A percentile compares a stretch with the other conserved stretches of the same genome.
These are phyloP conservation scores for Sprattus sprattus DNA, from an alignment of 2,113 vertebrate species.

Conservation along the genomic window DNA sequence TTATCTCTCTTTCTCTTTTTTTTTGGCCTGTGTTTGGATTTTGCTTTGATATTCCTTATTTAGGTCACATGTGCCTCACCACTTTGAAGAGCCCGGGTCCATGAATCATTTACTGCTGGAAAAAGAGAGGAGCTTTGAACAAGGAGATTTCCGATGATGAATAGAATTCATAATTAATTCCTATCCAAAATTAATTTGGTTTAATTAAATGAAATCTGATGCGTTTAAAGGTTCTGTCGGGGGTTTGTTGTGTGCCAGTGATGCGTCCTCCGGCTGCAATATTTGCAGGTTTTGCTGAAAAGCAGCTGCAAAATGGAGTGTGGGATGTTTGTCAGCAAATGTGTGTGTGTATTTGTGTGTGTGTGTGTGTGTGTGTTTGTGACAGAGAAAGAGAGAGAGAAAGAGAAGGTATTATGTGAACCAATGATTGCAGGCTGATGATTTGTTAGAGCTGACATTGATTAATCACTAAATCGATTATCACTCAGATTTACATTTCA, in stretches of 20 bases:
- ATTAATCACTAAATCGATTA: constrained; percentile 2
- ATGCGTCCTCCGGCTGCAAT: background rate
- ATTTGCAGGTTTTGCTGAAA: background rate
- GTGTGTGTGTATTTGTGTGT: background rate
- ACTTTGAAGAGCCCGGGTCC: constrained; percentile 55
- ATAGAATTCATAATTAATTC: constrained; percentile 54
- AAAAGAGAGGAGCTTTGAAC: constrained; percentile 51
- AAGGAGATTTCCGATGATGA: constrained; percentile 45
- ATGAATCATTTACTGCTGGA: constrained; percentile 48
- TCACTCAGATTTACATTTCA: background rate
- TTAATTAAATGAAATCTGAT: constrained; percentile 48
- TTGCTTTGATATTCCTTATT: constrained; percentile 65
- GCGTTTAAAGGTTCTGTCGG: constrained; percentile 31
- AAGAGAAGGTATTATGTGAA: background rate
- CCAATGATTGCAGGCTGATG: background rate
- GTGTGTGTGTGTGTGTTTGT: background rate
- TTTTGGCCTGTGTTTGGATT: constrained; percentile 45
- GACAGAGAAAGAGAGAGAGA: background rate
- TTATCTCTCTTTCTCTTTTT: constrained; percentile 38
- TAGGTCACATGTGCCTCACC: constrained; percentile 56
- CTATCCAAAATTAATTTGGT: constrained; percentile 47
- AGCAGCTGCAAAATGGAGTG: background rate
- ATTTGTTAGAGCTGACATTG: background rate
- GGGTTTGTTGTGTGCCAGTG: constrained; percentile 13
- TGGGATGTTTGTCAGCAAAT: background rate